A percentile compares a stretch with the other conserved stretches of the same genome.
phyloP scores from a whole-genome alignment of 2,797 vertebrate species.

The Chaunax sp. region DNA sequence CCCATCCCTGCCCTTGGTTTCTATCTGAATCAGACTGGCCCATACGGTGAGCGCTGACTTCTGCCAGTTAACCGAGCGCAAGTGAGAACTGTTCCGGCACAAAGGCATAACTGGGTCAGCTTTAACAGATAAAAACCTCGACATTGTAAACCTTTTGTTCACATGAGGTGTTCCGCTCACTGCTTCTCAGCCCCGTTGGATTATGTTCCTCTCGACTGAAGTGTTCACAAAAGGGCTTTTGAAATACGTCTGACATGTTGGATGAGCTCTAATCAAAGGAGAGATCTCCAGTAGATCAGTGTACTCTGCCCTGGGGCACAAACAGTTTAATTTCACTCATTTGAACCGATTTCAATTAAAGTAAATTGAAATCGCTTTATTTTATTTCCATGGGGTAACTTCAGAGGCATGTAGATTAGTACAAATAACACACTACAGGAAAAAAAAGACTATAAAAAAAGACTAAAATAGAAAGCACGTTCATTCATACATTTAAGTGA shows the following conservation, averaged over 20 bases:
- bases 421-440: no score
- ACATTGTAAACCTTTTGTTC: slow-evolving; percentile 49
- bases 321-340: background rate
- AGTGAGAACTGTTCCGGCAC: background rate
- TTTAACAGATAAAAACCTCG: slow-evolving; percentile 31
- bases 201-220: slow-evolving; percentile 30
- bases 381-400: no score
- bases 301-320: no score
- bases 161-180: slow-evolving; percentile 11
- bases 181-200: slow-evolving; percentile 21
- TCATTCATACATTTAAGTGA: no score
- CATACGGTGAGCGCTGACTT: background rate
- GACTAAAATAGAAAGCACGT: background rate
- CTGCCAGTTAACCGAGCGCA: background rate
- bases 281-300: slow-evolving; percentile 23
- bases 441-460: background rate
- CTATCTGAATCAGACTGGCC: slow-evolving; percentile 2
- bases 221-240: slow-evolving; percentile 34
- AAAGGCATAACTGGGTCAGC: slow-evolving; percentile 53
- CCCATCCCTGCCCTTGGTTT: background rate
- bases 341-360: no score
- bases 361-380: no score
- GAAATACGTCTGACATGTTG: slow-evolving; percentile 7
- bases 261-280: slow-evolving; percentile 21
- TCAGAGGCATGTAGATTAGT: no score